phyloP scores from a whole-genome alignment of 1,140 invertebrate species.

The Frieseomelitta varia region DNA sequence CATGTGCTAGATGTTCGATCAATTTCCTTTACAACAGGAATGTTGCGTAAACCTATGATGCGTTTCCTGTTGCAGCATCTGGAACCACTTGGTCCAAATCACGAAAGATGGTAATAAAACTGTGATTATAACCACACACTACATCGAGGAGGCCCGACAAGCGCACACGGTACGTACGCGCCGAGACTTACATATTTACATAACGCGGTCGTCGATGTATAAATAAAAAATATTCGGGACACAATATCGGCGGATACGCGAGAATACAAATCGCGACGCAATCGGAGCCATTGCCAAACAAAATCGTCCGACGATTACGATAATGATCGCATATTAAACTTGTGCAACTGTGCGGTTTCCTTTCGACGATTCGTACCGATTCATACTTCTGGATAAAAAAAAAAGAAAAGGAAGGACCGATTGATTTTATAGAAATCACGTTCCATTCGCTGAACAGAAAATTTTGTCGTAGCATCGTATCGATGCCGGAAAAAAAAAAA shows the following conservation, averaged over 20 bases:
- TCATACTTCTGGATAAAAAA: too few relatives aligned
- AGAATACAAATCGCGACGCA: not conserved
- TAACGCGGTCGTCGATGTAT: not conserved
- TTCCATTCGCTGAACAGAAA: too few relatives aligned
- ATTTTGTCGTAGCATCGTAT: too few relatives aligned
- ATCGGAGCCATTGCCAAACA: not conserved
- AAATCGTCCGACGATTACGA: not conserved
- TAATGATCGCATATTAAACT: not conserved
- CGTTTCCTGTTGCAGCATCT: slow-evolving; percentile 86
- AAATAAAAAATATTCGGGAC: slow-evolving; percentile 24
- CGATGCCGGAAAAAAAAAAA: not conserved
- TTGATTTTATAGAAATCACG: not conserved
- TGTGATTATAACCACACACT: slow-evolving; percentile 97
- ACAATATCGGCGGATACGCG: not conserved
- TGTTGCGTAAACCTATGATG: too few relatives aligned
- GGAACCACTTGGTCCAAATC: slow-evolving; percentile 94
- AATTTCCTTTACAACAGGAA: not conserved
- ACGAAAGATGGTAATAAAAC: slow-evolving; percentile 92
- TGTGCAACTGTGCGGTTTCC: not conserved
- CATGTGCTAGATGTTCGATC: too few relatives aligned
- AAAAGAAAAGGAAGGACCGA: too few relatives aligned
- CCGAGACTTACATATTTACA: slow-evolving; percentile 47
- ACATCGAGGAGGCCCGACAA: slow-evolving; percentile 95
- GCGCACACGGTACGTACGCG: slow-evolving; percentile 90
- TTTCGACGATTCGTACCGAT: not conserved